Evolutionary conservation across 2,888 invertebrate genomes (phyloP), one percentile per base, ranked within the genome.

Genomic region (Parascotia fuliginaria): DNA sequence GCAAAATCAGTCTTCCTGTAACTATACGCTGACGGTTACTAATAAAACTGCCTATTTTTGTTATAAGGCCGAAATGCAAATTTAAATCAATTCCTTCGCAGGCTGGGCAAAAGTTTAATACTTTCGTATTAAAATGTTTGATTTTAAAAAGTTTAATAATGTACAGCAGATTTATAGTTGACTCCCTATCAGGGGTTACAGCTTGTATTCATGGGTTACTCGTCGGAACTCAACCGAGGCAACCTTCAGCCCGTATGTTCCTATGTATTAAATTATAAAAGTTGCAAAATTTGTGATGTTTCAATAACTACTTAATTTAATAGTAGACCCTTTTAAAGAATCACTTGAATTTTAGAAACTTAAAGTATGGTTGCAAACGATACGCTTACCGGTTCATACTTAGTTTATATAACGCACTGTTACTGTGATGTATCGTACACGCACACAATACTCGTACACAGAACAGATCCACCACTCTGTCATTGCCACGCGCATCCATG

Each of bases 1-100:
- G 55, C 63, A 71, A 65, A 75, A 73, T 80, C 82, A 82, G 81
- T 81, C 81, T 81, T 80, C 24, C 76, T 72, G 73, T 65, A 73
- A 68, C 60, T 71, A 67, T n/a, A n/a, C 49, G 65, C 64, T 61
- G 65, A 59, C 59, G 52, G 58, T 49, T 61, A 58, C 60, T 56
- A 60, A 53, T 62, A 68, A 29, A 55, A 68, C 47, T 55, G 58
- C 50, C 58, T 58, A 55, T 55, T 65, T 62, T 47, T 48, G 55
- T 65, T 46, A 37, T 60, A 73, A 70, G 65, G 75, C 73, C 74
- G 60, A 81, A 79, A 75, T 79, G 73, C 68, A 74, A 72, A 71
- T 65, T 63, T 63, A 71, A 77, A 76, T 81, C 80, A 80, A 81
- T 80, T 77, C 76, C 77, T 71, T 66, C 51, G 44, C 72, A 77